Conservation (phyloP, 2,113 vertebrate species). For the Nibea albiflora region DNA sequence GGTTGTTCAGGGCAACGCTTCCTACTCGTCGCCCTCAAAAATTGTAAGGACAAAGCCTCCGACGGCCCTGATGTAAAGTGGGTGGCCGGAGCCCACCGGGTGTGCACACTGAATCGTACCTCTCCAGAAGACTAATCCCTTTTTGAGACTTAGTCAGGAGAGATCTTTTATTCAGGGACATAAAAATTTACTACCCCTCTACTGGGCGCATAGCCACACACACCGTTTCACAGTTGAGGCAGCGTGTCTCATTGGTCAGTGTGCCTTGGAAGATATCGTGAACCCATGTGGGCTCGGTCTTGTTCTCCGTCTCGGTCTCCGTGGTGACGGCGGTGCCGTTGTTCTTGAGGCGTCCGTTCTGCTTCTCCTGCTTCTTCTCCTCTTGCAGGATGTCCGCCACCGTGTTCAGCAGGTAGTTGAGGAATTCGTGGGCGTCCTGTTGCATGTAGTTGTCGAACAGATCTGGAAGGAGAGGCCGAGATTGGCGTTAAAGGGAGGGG, state of each 20-base stretch:
- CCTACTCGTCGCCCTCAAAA: slow-evolving; percentile 8
- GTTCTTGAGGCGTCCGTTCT: slow-evolving; percentile 95
- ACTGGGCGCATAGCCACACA: slow-evolving; percentile 58
- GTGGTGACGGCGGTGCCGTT: slow-evolving; percentile 89
- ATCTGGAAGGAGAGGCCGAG: slow-evolving; percentile 81
- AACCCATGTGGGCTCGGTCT: slow-evolving; percentile 95
- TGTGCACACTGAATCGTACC: neutral
- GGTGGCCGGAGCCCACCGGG: slow-evolving; percentile 23
- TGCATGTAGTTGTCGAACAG: slow-evolving; percentile 99
- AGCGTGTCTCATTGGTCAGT: slow-evolving; percentile 98
- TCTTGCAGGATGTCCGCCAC: slow-evolving; percentile 98
- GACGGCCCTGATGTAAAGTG: slow-evolving; percentile 22
- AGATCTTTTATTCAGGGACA: slow-evolving; percentile 10
- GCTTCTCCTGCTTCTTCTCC: slow-evolving; percentile 97
- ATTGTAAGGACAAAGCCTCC: slow-evolving; percentile 43
- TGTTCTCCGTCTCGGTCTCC: slow-evolving; percentile 88
- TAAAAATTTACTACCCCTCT: slow-evolving; percentile 4
- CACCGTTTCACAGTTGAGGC: slow-evolving; percentile 99
- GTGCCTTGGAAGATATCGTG: slow-evolving; percentile 99
- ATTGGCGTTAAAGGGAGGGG: neutral
- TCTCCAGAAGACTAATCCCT: slow-evolving; percentile 53
- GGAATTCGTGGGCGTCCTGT: slow-evolving; percentile 97
- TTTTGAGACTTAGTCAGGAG: slow-evolving; percentile 44
- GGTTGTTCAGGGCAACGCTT: slow-evolving; percentile 62
- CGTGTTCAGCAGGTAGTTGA: slow-evolving; percentile 98